Conservation (phyloP, 1,140 invertebrate genomes). For the Cyrtorhinus lividipennis region DNA sequence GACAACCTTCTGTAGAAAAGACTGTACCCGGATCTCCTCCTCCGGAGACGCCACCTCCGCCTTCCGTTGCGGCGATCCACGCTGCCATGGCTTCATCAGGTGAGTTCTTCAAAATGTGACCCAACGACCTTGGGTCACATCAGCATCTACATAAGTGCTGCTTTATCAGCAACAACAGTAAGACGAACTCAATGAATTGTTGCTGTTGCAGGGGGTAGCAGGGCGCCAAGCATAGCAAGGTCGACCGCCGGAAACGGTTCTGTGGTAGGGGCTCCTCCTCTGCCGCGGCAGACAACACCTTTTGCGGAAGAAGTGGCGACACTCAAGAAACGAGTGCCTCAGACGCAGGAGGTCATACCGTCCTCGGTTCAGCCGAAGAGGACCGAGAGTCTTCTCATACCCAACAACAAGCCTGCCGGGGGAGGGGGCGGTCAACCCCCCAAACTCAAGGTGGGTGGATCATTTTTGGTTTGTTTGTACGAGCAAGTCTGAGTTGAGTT, state of each 20-base stretch:
- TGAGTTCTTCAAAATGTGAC: background rate
- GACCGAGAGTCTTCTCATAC: conserved; percentile 51
- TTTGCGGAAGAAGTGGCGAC: conserved; percentile 65
- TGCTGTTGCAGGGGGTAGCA: conserved; percentile 13
- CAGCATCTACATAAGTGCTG: too few relatives aligned
- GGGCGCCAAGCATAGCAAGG: conserved; percentile 19
- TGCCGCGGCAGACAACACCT: conserved; percentile 21
- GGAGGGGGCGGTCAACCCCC: conserved; percentile 1
- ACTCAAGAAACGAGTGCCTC: conserved; percentile 49
- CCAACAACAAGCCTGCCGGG: conserved; percentile 19
- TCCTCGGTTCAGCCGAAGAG: conserved; percentile 66
- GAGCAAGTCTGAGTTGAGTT: too few relatives aligned
- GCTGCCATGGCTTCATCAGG: conserved; percentile 7
- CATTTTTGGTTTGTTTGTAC: background rate
- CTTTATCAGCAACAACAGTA: too few relatives aligned
- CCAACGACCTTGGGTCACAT: background rate
- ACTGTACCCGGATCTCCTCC: conserved; percentile 27
- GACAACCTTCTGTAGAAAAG: conserved; percentile 61
- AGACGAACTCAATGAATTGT: too few relatives aligned
- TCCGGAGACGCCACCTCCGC: conserved; percentile 2
- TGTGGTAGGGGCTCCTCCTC: conserved; percentile 27
- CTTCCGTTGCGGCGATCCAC: background rate
- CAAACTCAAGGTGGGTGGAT: conserved; percentile 25
- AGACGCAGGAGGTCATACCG: conserved; percentile 75
- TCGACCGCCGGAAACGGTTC: conserved; percentile 30